Evolutionary conservation across 2,797 vertebrate species (phyloP), one percentile per base, ranked within the genome.

Genomic region (Hoplostethus atlanticus): DNA sequence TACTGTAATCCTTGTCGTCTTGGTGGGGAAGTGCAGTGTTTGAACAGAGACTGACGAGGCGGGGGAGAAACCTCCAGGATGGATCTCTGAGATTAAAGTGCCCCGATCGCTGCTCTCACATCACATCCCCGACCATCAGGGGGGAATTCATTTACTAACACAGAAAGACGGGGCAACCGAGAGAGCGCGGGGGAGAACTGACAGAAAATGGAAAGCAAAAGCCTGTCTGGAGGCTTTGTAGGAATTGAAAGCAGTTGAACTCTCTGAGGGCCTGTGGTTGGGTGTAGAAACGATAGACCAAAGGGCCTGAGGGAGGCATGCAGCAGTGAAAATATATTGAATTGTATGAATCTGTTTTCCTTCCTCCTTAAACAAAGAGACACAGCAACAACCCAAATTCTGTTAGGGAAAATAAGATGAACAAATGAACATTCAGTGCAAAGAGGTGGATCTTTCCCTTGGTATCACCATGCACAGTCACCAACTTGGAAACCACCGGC

Each of bases 81-180:
- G 89, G 85, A 90, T 92, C 85, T 85, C 72, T 71, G 81, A 93
- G 92, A 94, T 94, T 94, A 93, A 91, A 93, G 90, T 85, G 87
- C 66, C 88, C 84, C 84, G 79, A 91, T 91, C 63, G 36, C 80
- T 88, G 77, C 81, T 84, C 88, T 90, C 93, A 88, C 91, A 93
- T 92, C 91, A 89, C 90, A 83, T 89, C 86, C 77, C 80, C 72
- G 74, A 76, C 83, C 85, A 88, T 93, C 88, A 76, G 85, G 87
- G 87, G 89, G 90, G 90, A 90, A 93, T 93, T 91, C 74, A 87
- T 92, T 92, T 92, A 85, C 89, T 92, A 82, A 82, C 84, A 83
- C 82, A 79, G 88, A 89, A 75, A 87, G 83, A 90, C 21, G 56
- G 72, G 84, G 80, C 84, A 79, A 82, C 65, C 31, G 76, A 84